Percentiles rank a stretch among this genome's conserved stretches.
Conservation (phyloP, 2,888 invertebrate genomes). For the Octonoba sinensis region DNA sequence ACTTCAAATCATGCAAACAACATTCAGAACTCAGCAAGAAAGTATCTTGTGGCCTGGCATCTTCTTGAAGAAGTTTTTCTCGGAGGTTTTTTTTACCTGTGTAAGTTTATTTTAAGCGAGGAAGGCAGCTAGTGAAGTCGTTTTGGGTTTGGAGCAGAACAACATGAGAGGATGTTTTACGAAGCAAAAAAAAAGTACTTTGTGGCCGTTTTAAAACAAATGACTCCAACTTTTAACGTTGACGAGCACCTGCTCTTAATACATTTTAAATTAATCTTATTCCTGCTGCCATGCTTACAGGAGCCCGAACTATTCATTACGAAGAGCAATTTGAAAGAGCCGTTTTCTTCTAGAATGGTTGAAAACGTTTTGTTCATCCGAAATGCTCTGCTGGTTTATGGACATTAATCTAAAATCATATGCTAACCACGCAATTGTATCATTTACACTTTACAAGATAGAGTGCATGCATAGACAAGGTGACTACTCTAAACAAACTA, state of each 20-base stretch:
- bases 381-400: no score
- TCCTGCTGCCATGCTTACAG: neutral
- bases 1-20: no score
- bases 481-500: no score
- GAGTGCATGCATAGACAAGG: no score
- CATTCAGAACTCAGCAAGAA: neutral
- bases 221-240: neutral
- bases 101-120: constrained; percentile 21
- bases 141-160: constrained; percentile 14
- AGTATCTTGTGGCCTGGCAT: constrained; percentile 10
- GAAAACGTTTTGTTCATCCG: no score
- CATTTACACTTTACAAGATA: no score
- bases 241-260: constrained; percentile 13
- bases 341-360: no score
- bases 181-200: constrained; percentile 11
- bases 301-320: no score
- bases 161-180: constrained; percentile 1
- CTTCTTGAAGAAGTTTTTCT: constrained; percentile 6
- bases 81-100: neutral
- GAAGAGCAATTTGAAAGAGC: no score
- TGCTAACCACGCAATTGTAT: no score
- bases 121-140: neutral
- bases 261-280: constrained; percentile 18
- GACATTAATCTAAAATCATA: no score
- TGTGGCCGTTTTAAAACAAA: constrained; percentile 19